Evolutionary conservation across 1,140 invertebrate species (phyloP).

Genomic region (Cotesia vestalis): DNA sequence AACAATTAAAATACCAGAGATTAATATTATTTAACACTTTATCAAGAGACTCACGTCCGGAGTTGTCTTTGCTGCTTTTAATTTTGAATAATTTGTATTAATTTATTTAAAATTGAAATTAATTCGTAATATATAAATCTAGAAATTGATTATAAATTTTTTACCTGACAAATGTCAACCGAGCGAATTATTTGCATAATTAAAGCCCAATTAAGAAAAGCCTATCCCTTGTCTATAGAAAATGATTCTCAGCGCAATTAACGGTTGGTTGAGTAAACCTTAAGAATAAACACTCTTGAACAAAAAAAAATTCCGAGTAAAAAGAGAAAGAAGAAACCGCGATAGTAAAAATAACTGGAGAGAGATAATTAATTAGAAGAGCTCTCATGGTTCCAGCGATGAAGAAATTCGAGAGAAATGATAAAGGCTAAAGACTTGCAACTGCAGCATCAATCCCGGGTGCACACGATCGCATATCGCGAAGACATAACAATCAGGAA

Average conservation of each 20-base stretch:
- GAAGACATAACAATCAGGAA: conserved; percentile 64
- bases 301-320: conserved; percentile 26
- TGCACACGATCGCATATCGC: conserved; percentile 41
- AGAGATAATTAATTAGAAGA: conserved; percentile 63
- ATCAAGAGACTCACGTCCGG: too few relatives aligned
- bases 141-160: too few relatives aligned
- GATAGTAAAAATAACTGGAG: conserved; percentile 48
- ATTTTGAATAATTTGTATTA: too few relatives aligned
- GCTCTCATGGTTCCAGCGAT: conserved; percentile 58
- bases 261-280: conserved; percentile 61
- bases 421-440: neutral
- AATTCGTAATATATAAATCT: too few relatives aligned
- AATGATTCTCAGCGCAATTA: conserved; percentile 52
- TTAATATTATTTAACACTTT: too few relatives aligned
- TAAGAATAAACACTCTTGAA: conserved; percentile 46
- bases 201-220: conserved; percentile 62
- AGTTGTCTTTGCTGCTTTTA: too few relatives aligned
- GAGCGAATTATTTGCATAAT: conserved; percentile 60
- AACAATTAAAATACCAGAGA: too few relatives aligned
- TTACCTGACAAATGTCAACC: too few relatives aligned
- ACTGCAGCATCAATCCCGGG: conserved; percentile 32
- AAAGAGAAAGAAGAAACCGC: conserved; percentile 15
- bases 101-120: too few relatives aligned
- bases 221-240: conserved; percentile 5
- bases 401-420: conserved; percentile 45